These are phyloP conservation scores for Drosophila demipolita DNA, from an alignment of 2,888 invertebrate genomes.

Conservation along the genomic window DNA sequence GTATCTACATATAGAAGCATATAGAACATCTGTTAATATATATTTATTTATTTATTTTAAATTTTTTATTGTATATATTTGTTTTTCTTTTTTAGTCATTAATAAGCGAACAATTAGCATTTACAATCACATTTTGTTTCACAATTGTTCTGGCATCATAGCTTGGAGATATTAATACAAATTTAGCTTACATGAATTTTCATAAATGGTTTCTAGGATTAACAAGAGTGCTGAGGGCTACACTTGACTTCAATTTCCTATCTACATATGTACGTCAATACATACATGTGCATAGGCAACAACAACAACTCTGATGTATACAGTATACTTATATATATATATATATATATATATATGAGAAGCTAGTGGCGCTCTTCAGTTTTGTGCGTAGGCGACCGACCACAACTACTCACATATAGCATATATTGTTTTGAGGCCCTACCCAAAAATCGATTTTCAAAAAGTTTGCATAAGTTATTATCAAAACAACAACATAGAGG, in stretches of 20 bases:
- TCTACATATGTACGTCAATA: background rate
- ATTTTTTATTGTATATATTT: constrained; percentile 8
- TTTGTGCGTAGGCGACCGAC: background rate
- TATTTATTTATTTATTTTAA: background rate
- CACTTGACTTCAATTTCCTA: constrained; percentile 1
- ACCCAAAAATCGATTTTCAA: constrained; percentile 7
- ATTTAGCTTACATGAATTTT: constrained; percentile 6
- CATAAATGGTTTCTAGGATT: constrained; percentile 1
- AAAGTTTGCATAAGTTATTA: constrained; percentile 12
- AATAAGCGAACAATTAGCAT: constrained; percentile 33
- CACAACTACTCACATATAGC: constrained; percentile 1
- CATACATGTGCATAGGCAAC: background rate
- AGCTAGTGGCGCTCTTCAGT: background rate
- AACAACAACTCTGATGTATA: constrained; percentile 1
- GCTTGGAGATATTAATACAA: constrained; percentile 2
- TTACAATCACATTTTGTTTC: constrained; percentile 43
- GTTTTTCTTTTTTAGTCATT: constrained; percentile 7
- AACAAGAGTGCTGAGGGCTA: background rate
- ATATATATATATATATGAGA: background rate
- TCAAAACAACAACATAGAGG: background rate
- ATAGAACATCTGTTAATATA: constrained; percentile 4
- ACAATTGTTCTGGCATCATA: constrained; percentile 25
- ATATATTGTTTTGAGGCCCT: background rate
- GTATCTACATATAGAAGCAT: constrained; percentile 6
- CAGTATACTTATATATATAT: background rate